These are phyloP conservation scores for Diabrotica undecimpunctata DNA, from an alignment of 1,140 invertebrate genomes.

Conservation along the genomic window DNA sequence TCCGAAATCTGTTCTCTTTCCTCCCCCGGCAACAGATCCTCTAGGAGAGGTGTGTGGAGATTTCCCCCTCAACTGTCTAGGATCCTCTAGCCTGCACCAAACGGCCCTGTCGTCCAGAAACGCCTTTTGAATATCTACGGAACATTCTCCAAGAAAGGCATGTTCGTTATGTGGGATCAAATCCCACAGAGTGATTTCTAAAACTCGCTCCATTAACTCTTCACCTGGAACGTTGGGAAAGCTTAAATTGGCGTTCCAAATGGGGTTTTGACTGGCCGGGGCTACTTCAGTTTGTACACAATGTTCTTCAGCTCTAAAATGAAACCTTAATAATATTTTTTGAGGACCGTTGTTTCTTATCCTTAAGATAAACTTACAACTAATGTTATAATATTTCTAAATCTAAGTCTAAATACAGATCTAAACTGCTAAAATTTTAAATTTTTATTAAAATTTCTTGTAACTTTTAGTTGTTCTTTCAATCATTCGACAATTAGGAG, in stretches of 20 bases:
- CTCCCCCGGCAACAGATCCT: conserved; percentile 67
- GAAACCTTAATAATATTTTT: neutral
- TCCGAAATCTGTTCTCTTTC: conserved; percentile 62
- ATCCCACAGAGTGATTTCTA: conserved; percentile 87
- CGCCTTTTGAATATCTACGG: conserved; percentile 74
- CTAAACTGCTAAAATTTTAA: too few relatives aligned
- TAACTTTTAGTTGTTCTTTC: too few relatives aligned
- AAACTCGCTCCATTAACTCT: conserved; percentile 69
- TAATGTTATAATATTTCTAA: too few relatives aligned
- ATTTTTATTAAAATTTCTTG: too few relatives aligned
- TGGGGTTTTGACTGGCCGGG: conserved; percentile 77
- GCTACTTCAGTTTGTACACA: conserved; percentile 76
- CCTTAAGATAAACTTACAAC: too few relatives aligned
- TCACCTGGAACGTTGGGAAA: conserved; percentile 74
- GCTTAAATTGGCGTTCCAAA: conserved; percentile 86
- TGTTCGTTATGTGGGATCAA: conserved; percentile 75
- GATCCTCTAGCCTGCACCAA: conserved; percentile 83
- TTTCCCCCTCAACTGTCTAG: conserved; percentile 61
- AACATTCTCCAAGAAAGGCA: conserved; percentile 79
- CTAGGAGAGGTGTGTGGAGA: conserved; percentile 74
- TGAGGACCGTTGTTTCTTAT: too few relatives aligned
- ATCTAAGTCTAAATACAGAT: too few relatives aligned
- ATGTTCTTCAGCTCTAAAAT: conserved; percentile 62
- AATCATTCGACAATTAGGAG: too few relatives aligned
- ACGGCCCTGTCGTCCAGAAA: conserved; percentile 80